Evolutionary conservation across 2,113 vertebrate species (phyloP).

Genomic region (Pterocles gutturalis): DNA sequence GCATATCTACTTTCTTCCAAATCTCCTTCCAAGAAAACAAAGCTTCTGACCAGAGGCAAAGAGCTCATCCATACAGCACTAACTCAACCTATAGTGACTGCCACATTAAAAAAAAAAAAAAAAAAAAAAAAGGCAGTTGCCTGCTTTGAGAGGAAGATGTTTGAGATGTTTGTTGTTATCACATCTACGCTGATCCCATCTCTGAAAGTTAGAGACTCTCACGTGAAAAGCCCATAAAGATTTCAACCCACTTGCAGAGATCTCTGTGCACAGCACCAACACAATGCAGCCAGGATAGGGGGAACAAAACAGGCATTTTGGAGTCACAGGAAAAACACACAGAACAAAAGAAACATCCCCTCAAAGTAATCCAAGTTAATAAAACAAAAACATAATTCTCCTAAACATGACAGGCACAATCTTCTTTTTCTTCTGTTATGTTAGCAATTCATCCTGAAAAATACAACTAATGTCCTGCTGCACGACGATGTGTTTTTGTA

Average conservation of each 20-base stretch:
- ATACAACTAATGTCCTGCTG: conserved; percentile 61
- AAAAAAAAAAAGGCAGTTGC: background rate
- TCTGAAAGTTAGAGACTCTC: background rate
- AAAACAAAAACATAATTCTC: conserved; percentile 63
- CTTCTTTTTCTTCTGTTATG: conserved; percentile 37
- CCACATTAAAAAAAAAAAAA: too few relatives aligned
- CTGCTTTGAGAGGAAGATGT: background rate
- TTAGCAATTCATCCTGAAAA: conserved; percentile 63
- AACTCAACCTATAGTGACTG: background rate
- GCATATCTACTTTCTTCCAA: conserved; percentile 7
- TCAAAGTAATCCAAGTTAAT: conserved; percentile 65
- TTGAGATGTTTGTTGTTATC: background rate
- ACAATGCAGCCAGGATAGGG: background rate
- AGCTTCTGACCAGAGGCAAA: background rate
- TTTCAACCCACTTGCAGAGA: background rate
- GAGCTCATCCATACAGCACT: background rate
- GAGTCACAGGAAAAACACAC: conserved; percentile 36
- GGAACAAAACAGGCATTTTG: background rate
- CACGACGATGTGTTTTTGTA: conserved; percentile 46
- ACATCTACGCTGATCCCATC: background rate
- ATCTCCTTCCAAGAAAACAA: conserved; percentile 3
- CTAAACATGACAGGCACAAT: conserved; percentile 50
- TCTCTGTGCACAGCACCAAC: background rate
- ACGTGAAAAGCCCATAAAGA: background rate
- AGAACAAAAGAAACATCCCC: conserved; percentile 21